Evolutionary conservation across 2,797 vertebrate genomes (phyloP), one percentile per base, ranked within the genome.

Genomic region (Sphenopsis melanotis): DNA sequence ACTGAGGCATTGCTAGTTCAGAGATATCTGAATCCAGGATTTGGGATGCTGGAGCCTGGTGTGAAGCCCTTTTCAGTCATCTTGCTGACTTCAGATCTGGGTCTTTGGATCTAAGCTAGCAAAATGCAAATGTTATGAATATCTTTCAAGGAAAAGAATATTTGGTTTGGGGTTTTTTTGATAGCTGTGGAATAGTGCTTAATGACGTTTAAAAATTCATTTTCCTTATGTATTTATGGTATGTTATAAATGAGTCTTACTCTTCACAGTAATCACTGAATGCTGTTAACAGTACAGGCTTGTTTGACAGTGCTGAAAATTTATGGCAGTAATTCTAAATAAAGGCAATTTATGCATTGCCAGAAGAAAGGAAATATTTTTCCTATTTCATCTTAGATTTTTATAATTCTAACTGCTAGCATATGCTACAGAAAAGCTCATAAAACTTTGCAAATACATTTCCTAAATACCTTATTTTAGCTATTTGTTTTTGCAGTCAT

Each of bases 261-360:
- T 87, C 37, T 42, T 84, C 18, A n/a, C 46, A 68, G 74, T 87
- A 89, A 89, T 87, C 89, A 78, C 61, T 68, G 81, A 75, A 64
- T 71, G 66, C 61, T 87, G 32, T 60, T 89, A 90, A 64, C 12
- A 34, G 61, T n/a, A 82, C 26, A 71, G 53, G 26, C 65, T 81
- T 92, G 32, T 89, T 80, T 92, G 87, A 71, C 66, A 89, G 72
- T 50, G 32, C 59, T 89, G 84, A 92, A 68, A 92, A 95, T 79
- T 75, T 89, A 91, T 79, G 41, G 37, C 66, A 92, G 42, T 61
- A 89, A 89, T 91, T 94, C 63, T 79, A 91, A 94, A 89, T 87
- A 84, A 36, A 91, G n/a, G 47, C 36, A 82, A 68, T 74, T 94
- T 79, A 63, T 74, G 37, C 24, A 20, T 44, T 89, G 82, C n/a